Percentiles rank a stretch among this genome's conserved stretches.
phyloP scores from a whole-genome alignment of 2,113 vertebrate species.

The Pteropus alecto region DNA sequence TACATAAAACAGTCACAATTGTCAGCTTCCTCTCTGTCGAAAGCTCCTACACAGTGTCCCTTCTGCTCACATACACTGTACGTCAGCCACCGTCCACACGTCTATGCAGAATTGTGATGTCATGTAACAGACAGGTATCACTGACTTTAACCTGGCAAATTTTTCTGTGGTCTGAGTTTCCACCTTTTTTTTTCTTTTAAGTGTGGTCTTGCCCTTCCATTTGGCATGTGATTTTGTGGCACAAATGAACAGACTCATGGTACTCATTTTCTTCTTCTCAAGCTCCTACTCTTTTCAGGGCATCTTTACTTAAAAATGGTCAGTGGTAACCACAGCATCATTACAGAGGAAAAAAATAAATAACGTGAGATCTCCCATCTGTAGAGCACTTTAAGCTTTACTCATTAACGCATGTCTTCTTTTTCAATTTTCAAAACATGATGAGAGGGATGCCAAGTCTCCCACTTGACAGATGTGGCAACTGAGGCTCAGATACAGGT shows the following conservation, averaged over 20 bases:
- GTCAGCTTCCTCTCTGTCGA: constrained; percentile 38
- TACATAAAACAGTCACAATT: constrained; percentile 53
- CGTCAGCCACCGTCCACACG: constrained; percentile 69
- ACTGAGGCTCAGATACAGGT: not conserved
- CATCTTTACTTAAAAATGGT: not conserved
- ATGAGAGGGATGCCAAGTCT: no score
- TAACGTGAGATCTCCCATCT: not conserved
- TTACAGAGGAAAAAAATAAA: not conserved
- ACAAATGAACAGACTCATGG: fast-evolving
- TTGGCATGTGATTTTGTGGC: not conserved
- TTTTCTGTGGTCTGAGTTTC: constrained; percentile 70
- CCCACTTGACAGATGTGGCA: not conserved
- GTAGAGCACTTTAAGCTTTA: not conserved
- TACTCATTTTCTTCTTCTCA: not conserved
- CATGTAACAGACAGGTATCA: constrained; percentile 60
- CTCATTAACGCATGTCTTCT: not conserved
- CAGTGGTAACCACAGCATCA: not conserved
- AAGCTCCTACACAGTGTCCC: constrained; percentile 62
- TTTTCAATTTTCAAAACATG: not conserved
- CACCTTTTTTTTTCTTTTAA: constrained; percentile 77
- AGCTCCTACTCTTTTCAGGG: not conserved
- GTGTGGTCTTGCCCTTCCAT: constrained; percentile 55
- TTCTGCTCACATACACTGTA: constrained; percentile 55
- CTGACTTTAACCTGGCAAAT: constrained; percentile 67
- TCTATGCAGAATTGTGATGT: constrained; percentile 65